Evolutionary conservation across 1,140 invertebrate species (phyloP), one percentile per base, ranked within the genome.

Genomic region (Formica exsecta): DNA sequence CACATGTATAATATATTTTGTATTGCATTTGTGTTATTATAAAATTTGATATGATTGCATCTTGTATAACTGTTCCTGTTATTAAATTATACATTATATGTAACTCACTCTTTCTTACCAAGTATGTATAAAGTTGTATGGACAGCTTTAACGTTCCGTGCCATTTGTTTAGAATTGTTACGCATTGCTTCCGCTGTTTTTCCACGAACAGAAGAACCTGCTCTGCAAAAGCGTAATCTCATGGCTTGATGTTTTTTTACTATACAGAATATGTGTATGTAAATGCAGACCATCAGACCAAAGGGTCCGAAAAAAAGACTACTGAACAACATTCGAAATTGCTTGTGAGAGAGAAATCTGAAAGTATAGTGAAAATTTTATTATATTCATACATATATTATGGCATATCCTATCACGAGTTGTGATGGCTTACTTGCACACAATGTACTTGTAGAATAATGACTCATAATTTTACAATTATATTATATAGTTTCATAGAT

Each of bases 41-140:
- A 25, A 66, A 66, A 25, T 7, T 61, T 2, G 38, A 51, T 19
- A 19, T 5, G 4, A 51, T 19, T 51, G 48, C 16, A 48, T 48
- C 3, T 11, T 48, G 3, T 16, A 4, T 19, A 51, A 48, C 38
- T 8, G 9, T n/a, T 29, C 6, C n/a, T 54, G 1, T 57, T 73
- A 11, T 38, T 8, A 75, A 41, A 51, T 29, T 29, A 29, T 51
- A 5, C 48, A 51, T 13, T 29, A n/a, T 29, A n/a, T 9, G 19
- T 25, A 62, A 16, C 2, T 57, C 19, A 57, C 13, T 32, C 32
- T 13, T 8, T 57, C 57, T 81, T 80, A 90, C 90, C 97, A 0
- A 97, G 93, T 59, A 97, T 97, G 11, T 97, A 92, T 22, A 97
- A 89, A 0, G 97, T 97, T 0, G 97, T 97, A 36, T 96, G 93